Evolutionary conservation across 2,113 vertebrate genomes (phyloP), one percentile per base, ranked within the genome.

Genomic region (Saguinus midas): DNA sequence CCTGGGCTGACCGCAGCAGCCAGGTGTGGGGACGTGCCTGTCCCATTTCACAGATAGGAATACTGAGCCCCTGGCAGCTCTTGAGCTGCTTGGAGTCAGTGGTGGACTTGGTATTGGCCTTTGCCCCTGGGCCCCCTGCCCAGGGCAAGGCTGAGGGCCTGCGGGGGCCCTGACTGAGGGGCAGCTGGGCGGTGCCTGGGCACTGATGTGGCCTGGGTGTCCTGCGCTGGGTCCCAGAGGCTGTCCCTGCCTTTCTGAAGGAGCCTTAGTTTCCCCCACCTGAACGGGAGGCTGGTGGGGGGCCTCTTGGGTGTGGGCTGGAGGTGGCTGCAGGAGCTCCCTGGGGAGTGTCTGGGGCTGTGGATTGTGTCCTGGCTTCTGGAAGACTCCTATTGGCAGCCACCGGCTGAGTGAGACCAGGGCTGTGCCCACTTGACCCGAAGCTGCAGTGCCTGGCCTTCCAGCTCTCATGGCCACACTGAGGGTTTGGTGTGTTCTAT

Each of bases 221-320:
- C 23, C n/a, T 3, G 10, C 6, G 20, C 3, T 0, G 45, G n/a
- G 35, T 13, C 43, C 27, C 72, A 9, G 9, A 5, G 50, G 9
- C 72, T 0, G 0, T 9, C 12, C 0, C 43, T 3, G 0, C 72
- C n/a, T 64, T 25, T 13, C 25, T 0, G 40, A 25, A 79, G 88
- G 72, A n/a, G 55, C n/a, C 78, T 25, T 7, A 0, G 37, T 4
- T 32, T 32, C 50, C n/a, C 50, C 27, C 3, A 14, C 25, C 8
- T 10, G n/a, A 83, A 70, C 76, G 84, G 82, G 82, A 25, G 37
- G 43, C 50, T 1, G 0, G 79, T 0, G 14, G 4, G 45, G 37
- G 29, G 7, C 1, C 50, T 48, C 29, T 20, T 17, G 20, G 40
- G 52, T 12, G 20, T 1, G 76, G 85, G 25, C 73, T 66, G 21